Percentiles rank a stretch among this genome's conserved stretches.
Evolutionary conservation across 2,797 vertebrate species (phyloP).

Genomic region (Enteromius viviparus): DNA sequence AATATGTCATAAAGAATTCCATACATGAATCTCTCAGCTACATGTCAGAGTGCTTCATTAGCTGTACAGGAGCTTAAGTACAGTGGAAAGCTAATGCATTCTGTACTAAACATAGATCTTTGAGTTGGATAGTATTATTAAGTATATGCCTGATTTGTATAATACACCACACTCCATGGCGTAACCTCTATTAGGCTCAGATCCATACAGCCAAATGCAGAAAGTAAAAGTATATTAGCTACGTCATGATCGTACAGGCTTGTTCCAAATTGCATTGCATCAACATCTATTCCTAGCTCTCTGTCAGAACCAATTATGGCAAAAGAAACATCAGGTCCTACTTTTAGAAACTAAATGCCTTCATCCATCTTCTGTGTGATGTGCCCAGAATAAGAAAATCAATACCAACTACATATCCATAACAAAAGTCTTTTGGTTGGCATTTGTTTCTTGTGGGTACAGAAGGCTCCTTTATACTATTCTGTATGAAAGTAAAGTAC

Average conservation of each 20-base stretch:
- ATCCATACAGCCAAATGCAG: slow-evolving; percentile 40
- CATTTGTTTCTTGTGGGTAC: slow-evolving; percentile 33
- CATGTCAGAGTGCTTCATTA: background rate
- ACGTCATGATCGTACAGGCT: slow-evolving; percentile 41
- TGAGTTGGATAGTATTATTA: slow-evolving; percentile 7
- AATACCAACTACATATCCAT: slow-evolving; percentile 70
- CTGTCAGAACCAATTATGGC: slow-evolving; percentile 73
- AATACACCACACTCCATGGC: slow-evolving; percentile 33
- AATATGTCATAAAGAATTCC: background rate
- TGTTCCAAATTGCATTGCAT: slow-evolving; percentile 61
- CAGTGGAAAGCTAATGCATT: slow-evolving; percentile 8
- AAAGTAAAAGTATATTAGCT: slow-evolving; percentile 51
- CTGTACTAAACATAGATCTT: slow-evolving; percentile 1
- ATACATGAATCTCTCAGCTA: background rate
- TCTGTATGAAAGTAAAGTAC: slow-evolving; percentile 53
- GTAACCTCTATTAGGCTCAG: slow-evolving; percentile 35
- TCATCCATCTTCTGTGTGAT: slow-evolving; percentile 70
- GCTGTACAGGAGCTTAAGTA: slow-evolving; percentile 15
- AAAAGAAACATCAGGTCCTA: slow-evolving; percentile 63
- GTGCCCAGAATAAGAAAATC: slow-evolving; percentile 72
- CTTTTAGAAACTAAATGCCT: slow-evolving; percentile 72
- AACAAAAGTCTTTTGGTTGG: slow-evolving; percentile 62
- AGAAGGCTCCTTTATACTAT: slow-evolving; percentile 40
- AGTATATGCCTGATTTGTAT: slow-evolving; percentile 44
- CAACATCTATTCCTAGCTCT: slow-evolving; percentile 67